Percentiles rank a stretch among this genome's conserved stretches.
Evolutionary conservation across 53 echinoderm and acorn worm genomes (phyloP).

Genomic region (Mesocentrotus franciscanus): DNA sequence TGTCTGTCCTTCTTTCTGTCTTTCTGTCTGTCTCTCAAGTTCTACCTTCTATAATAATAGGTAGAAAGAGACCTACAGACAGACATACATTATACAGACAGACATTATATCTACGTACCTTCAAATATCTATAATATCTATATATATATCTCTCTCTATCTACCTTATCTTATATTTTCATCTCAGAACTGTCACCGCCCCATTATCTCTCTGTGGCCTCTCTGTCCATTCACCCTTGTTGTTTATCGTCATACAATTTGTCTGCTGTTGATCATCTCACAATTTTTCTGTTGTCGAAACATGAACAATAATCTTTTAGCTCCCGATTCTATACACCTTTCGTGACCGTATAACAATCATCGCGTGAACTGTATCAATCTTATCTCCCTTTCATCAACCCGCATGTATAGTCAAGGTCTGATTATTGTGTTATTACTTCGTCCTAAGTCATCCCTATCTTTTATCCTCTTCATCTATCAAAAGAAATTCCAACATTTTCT

Average conservation of each 20-base stretch:
- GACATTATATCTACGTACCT: too few relatives aligned
- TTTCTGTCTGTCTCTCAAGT: background rate
- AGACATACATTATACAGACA: too few relatives aligned
- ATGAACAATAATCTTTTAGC: background rate
- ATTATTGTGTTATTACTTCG: background rate
- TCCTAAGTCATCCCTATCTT: conserved; percentile 22
- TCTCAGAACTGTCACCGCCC: background rate
- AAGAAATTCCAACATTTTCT: background rate
- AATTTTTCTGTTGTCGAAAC: background rate
- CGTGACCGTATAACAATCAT: background rate
- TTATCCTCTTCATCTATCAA: background rate
- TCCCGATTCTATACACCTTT: background rate
- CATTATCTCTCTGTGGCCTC: background rate
- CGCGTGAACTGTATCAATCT: background rate
- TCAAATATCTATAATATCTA: background rate
- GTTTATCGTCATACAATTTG: background rate
- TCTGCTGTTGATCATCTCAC: background rate
- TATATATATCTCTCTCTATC: background rate
- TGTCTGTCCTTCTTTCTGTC: background rate
- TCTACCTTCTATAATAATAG: too few relatives aligned
- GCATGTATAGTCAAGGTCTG: conserved; percentile 5
- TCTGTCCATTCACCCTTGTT: background rate
- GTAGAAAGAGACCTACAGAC: too few relatives aligned
- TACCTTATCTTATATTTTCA: background rate
- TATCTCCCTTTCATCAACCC: background rate